Percentiles rank a stretch among this genome's conserved stretches.
Conservation (phyloP, 2,113 vertebrate species). For the Calonectris borealis region DNA sequence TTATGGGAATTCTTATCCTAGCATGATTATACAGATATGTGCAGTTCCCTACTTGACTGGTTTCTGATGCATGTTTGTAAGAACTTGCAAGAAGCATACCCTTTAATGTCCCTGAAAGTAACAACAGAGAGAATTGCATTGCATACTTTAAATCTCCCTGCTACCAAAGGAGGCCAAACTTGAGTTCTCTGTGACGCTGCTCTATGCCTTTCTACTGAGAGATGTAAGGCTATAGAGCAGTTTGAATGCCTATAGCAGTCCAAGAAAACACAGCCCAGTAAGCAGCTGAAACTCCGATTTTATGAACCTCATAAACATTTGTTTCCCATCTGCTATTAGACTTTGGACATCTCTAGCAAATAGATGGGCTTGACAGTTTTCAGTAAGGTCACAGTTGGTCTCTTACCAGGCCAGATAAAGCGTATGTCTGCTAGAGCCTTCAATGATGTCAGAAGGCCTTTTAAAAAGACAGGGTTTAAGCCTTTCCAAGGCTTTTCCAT, state of each 20-base stretch:
- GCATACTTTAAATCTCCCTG: neutral
- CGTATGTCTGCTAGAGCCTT: neutral
- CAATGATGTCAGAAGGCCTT: neutral
- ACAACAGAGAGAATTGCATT: neutral
- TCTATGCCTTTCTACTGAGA: neutral
- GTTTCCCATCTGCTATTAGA: neutral
- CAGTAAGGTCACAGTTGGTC: neutral
- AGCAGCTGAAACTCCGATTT: neutral
- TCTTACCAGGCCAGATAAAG: neutral
- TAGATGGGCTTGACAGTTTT: neutral
- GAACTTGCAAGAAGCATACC: neutral
- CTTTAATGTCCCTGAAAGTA: neutral
- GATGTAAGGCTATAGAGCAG: neutral
- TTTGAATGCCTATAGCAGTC: neutral
- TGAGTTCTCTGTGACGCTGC: neutral
- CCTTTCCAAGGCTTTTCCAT: neutral
- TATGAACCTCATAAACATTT: neutral
- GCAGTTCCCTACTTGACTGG: neutral
- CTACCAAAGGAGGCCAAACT: neutral
- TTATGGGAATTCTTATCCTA: neutral
- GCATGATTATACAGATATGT: neutral
- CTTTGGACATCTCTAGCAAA: neutral
- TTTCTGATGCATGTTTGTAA: neutral
- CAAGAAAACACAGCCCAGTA: neutral
- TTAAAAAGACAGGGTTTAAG: neutral